phyloP scores from a whole-genome alignment of 2,797 vertebrate species.

The Ambastaia sidthimunki region DNA sequence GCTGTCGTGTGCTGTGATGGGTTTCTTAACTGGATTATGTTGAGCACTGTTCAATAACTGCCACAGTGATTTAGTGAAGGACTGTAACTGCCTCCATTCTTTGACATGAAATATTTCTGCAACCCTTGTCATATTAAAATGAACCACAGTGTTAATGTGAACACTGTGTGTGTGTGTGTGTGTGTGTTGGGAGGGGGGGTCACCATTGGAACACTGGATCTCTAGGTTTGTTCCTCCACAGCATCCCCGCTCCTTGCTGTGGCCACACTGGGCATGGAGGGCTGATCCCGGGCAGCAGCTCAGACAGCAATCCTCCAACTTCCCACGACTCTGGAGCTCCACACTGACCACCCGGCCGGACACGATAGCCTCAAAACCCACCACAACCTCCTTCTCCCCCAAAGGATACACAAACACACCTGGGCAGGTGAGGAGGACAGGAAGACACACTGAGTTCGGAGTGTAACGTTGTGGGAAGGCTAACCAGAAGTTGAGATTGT shows the following conservation, averaged over 20 bases:
- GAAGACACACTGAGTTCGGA: not conserved
- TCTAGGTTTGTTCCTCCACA: conserved; percentile 75
- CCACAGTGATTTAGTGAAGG: conserved; percentile 28
- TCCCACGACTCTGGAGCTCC: conserved; percentile 86
- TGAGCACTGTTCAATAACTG: conserved; percentile 44
- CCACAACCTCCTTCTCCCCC: conserved; percentile 90
- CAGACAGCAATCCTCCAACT: conserved; percentile 84
- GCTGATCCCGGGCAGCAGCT: conserved; percentile 75
- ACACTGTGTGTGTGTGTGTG: not conserved
- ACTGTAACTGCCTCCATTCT: not conserved
- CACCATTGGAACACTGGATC: conserved; percentile 84
- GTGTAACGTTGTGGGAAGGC: not conserved
- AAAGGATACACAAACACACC: conserved; percentile 95
- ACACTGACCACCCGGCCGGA: conserved; percentile 85
- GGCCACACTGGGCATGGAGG: conserved; percentile 75
- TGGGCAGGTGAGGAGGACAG: conserved; percentile 58
- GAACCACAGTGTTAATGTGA: not conserved
- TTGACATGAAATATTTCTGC: not conserved
- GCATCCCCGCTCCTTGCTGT: conserved; percentile 79
- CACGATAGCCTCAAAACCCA: conserved; percentile 85
- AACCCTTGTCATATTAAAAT: not conserved
- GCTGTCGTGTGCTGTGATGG: not conserved
- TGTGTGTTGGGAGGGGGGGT: conserved; percentile 51
- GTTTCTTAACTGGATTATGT: conserved; percentile 39
- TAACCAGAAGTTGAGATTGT: too few relatives aligned